A percentile compares a stretch with the other conserved stretches of the same genome.
These are phyloP conservation scores for Hipparchia semele DNA, from an alignment of 2,888 invertebrate species.

Conservation along the genomic window DNA sequence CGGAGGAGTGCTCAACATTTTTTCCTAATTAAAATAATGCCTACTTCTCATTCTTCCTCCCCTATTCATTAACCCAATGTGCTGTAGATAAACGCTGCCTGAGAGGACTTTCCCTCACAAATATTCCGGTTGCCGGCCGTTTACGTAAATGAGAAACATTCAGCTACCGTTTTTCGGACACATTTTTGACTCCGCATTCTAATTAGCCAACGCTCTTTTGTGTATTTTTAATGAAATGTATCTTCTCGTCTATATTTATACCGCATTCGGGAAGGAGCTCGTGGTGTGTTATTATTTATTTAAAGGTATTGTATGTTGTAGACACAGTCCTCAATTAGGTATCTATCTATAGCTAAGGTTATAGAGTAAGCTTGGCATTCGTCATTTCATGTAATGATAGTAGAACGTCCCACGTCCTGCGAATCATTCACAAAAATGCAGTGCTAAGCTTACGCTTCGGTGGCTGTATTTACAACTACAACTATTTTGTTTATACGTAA, in stretches of 20 bases:
- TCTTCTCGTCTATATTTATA: constrained; percentile 12
- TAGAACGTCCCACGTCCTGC: too few relatives aligned
- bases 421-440: too few relatives aligned
- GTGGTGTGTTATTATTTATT: background rate
- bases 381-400: too few relatives aligned
- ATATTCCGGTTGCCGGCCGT: constrained; percentile 68
- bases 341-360: too few relatives aligned
- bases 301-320: too few relatives aligned
- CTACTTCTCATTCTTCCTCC: constrained; percentile 72
- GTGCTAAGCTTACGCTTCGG: too few relatives aligned
- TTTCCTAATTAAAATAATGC: constrained; percentile 82
- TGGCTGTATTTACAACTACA: too few relatives aligned
- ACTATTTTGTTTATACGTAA: too few relatives aligned
- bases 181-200: constrained; percentile 55
- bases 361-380: too few relatives aligned
- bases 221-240: constrained; percentile 53
- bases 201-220: constrained; percentile 61
- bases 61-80: constrained; percentile 79
- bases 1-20: constrained; percentile 61
- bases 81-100: constrained; percentile 77
- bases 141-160: constrained; percentile 67
- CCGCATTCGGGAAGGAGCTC: background rate
- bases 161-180: constrained; percentile 59
- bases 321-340: too few relatives aligned
- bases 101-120: constrained; percentile 68